Evolutionary conservation across 2,888 invertebrate species (phyloP), one percentile per base, ranked within the genome.

Genomic region (Eupithecia pulchellata): DNA sequence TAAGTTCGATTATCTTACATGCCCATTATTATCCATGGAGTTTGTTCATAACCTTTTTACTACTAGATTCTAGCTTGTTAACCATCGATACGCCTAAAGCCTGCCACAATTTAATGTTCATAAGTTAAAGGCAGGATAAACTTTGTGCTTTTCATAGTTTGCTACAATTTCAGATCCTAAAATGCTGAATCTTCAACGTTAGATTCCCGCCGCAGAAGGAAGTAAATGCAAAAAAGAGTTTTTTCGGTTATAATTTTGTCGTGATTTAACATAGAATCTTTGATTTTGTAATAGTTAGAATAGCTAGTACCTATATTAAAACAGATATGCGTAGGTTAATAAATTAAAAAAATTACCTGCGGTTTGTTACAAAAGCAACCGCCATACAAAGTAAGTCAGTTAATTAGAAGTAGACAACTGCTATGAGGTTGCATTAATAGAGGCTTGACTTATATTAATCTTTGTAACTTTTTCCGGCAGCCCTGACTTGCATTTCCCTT

Each of bases 401-500:
- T 84, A 85, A 81, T 79, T 80, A 76, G 73, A 75, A 68, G 76
- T 75, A 79, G 81, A 80, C 77, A 77, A 75, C 74, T 72, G 74
- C 79, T 81, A 82, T 86, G 85, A 85, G 82, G 70, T 81, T 80
- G 84, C 84, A 75, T 81, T 80, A 77, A 79, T 76, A 64, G 79
- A 79, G 70, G 76, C 83, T 86, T 87, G 87, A 87, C 90, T 89
- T 86, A 82, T 89, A 91, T 90, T 91, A 91, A 91, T 91, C 87
- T 85, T 87, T 79, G 80, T 81, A 83, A 82, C 82, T 83, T 88
- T 72, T 88, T 85, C 86, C 86, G 84, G 80, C 83, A 82, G 77
- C 71, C 63, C 82, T 88, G 89, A 89, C 89, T 89, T 85, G 89
- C 87, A 81, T 85, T 87, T 80, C 78, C 78, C 30, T 25, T 61